Conservation (phyloP, 2,888 invertebrate species). For the Colostygia pectinataria region DNA sequence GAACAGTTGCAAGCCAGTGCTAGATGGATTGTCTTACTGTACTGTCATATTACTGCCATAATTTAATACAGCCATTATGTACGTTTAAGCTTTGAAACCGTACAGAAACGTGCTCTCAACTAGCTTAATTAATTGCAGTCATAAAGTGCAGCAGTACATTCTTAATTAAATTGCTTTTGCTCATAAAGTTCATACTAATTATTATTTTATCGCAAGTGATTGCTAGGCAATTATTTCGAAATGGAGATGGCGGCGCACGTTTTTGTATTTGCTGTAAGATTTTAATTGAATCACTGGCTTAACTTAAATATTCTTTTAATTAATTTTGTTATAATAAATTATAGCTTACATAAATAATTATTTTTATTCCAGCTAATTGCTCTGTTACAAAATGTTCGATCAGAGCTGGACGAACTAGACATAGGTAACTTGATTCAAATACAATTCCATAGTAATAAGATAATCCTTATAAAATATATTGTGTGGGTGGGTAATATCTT, state of each 20-base stretch:
- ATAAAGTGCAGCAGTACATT: slow-evolving; percentile 20
- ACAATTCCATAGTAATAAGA: no score
- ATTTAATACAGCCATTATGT: no score
- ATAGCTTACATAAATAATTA: not conserved
- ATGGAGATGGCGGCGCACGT: slow-evolving; percentile 10
- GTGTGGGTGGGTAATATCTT: no score
- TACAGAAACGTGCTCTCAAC: slow-evolving; percentile 15
- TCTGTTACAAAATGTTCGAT: slow-evolving; percentile 1
- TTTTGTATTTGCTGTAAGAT: slow-evolving; percentile 1
- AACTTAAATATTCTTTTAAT: not conserved
- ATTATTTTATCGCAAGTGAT: slow-evolving; percentile 1
- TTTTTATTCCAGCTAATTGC: slow-evolving; percentile 8
- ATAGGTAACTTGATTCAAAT: slow-evolving; percentile 1
- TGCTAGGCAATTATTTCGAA: not conserved
- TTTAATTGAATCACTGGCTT: not conserved
- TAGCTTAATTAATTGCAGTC: slow-evolving; percentile 22
- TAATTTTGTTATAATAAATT: no score
- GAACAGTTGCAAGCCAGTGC: no score
- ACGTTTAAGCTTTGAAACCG: slow-evolving; percentile 1
- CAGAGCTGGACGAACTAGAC: not conserved
- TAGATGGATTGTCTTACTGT: no score
- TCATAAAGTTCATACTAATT: slow-evolving; percentile 15
- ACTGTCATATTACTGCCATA: no score
- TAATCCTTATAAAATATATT: no score
- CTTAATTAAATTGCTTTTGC: slow-evolving; percentile 21